These are phyloP conservation scores for Picathartes gymnocephalus DNA, from an alignment of 2,113 vertebrate genomes.

Conservation along the genomic window DNA sequence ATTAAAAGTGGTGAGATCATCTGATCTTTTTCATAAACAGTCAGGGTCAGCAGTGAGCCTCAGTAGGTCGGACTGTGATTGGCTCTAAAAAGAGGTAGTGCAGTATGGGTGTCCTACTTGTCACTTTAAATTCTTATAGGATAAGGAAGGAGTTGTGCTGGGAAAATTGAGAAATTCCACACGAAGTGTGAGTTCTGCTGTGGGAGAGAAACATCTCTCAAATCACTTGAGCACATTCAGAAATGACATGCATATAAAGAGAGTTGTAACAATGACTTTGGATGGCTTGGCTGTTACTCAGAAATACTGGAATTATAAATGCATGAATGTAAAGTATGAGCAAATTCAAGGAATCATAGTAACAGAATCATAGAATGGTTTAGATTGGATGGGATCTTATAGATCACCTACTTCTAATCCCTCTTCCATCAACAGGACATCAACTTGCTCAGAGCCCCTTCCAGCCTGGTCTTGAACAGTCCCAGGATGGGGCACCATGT, in stretches of 20 bases:
- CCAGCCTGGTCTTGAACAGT: not conserved
- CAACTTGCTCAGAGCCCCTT: not conserved
- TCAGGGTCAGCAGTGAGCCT: not conserved
- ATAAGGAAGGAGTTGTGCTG: not conserved
- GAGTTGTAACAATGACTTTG: not conserved
- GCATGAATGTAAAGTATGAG: not conserved
- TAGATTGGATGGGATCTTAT: not conserved
- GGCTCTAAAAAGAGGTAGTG: not conserved
- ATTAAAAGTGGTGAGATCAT: not conserved
- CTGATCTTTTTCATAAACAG: not conserved
- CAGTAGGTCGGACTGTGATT: not conserved
- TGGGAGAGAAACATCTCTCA: not conserved
- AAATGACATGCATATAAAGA: not conserved
- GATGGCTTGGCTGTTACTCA: not conserved
- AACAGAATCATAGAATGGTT: not conserved
- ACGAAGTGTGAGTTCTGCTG: not conserved
- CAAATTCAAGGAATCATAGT: not conserved
- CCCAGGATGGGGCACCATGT: not conserved
- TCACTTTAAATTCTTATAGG: not conserved
- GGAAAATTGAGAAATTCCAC: not conserved
- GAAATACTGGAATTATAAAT: not conserved
- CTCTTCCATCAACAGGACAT: not conserved
- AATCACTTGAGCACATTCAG: not conserved
- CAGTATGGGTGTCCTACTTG: not conserved
- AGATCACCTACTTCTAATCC: not conserved